Evolutionary conservation across 2,113 vertebrate genomes (phyloP).

Genomic region (Xyrauchen texanus): DNA sequence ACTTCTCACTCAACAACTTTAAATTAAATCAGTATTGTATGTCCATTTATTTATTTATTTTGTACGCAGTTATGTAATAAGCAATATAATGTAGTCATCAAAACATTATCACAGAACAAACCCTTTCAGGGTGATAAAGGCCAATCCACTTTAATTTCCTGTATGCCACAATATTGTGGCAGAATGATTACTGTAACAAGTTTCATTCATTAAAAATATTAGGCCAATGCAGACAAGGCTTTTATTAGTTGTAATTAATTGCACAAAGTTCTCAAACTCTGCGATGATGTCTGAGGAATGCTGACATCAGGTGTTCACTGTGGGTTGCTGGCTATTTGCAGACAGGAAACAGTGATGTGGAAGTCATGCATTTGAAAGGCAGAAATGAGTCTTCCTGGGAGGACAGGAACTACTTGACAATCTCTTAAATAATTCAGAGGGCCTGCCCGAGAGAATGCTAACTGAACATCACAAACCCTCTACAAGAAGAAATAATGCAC

Average conservation of each 20-base stretch:
- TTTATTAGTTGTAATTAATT: neutral
- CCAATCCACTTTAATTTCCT: no score
- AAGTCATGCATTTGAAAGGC: neutral
- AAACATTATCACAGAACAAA: no score
- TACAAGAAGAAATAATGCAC: neutral
- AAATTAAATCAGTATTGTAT: no score
- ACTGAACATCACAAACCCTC: constrained; percentile 17
- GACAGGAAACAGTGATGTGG: neutral
- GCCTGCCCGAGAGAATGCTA: constrained; percentile 5
- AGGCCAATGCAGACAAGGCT: neutral
- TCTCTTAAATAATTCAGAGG: constrained; percentile 44
- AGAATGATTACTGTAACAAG: no score
- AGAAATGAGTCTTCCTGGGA: neutral
- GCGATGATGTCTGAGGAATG: neutral
- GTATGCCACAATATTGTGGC: no score
- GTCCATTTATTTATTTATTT: no score
- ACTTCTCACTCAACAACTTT: no score
- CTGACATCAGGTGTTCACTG: no score
- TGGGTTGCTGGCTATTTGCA: neutral
- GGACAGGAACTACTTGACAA: constrained; percentile 4
- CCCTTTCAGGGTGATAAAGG: no score
- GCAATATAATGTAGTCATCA: no score
- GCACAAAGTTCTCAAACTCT: neutral
- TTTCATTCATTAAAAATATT: no score
- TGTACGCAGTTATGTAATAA: no score